phyloP scores from a whole-genome alignment of 1,140 invertebrate species.

The Caenorhabditis tropicalis region DNA sequence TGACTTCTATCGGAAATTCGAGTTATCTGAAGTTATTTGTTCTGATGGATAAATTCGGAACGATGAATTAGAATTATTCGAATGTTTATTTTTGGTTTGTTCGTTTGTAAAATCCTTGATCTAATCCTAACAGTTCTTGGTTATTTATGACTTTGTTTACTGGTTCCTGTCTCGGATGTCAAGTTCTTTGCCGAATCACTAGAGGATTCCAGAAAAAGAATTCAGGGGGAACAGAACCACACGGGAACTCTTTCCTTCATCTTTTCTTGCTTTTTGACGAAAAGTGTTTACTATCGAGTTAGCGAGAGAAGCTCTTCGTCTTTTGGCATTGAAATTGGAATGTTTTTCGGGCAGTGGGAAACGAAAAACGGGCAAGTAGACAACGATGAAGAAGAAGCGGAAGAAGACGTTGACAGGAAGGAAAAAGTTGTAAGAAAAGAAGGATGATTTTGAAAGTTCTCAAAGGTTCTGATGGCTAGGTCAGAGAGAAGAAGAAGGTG shows the following conservation, averaged over 20 bases:
- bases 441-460: not conserved
- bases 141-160: too few species aligned
- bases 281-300: conserved; percentile 39
- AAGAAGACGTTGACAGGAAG: not conserved
- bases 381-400: not conserved
- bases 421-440: not conserved
- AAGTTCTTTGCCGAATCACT: not conserved
- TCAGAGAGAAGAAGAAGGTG: not conserved
- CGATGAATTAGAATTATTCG: too few species aligned
- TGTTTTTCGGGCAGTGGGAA: conserved; percentile 27
- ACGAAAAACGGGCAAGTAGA: not conserved
- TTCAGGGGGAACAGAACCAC: not conserved
- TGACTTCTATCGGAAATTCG: not conserved
- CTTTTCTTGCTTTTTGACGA: not conserved
- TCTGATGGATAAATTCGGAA: too few species aligned
- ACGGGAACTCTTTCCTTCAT: not conserved
- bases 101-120: too few species aligned
- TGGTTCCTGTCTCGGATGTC: too few species aligned
- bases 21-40: too few species aligned
- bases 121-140: too few species aligned
- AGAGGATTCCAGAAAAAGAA: not conserved
- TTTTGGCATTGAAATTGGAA: conserved; percentile 2
- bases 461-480: not conserved
- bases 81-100: too few species aligned
- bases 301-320: conserved; percentile 25